Evolutionary conservation across 2,888 invertebrate genomes (phyloP), one percentile per base, ranked within the genome.

Genomic region (Eristalis pertinax): DNA sequence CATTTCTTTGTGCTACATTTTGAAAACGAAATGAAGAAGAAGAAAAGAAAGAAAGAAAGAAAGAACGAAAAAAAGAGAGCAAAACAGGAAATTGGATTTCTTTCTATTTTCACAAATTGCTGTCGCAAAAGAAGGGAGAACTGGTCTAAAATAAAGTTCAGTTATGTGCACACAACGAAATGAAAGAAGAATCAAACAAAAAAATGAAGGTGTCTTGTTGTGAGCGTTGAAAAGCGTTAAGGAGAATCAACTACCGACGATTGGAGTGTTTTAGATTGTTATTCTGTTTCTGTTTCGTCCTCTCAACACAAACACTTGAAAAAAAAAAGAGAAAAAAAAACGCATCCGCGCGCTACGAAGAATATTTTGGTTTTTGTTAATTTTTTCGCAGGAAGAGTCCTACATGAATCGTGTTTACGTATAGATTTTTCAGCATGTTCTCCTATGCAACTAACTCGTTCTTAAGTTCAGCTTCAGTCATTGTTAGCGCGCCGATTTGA

Each of bases 391-490:
- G 41, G 38, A 41, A 65, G 15, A 60, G 75, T 76, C 82, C 76
- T 35, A 32, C 58, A 26, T 56, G 76, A 65, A 82, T 85, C 58
- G 32, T 41, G 22, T 69, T 43, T 68, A 64, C 19, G 68, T 69
- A 50, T 72, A 58, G 11, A 26, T 65, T 43, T 13, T 60, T 29
- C 67, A 32, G 22, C 13, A 22, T 29, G 13, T 64, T 41, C 35
- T 15, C 67, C 86, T 84, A 83, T 79, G 74, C 84, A 65, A 89
- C 88, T 78, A 88, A 89, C 89, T 90, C 90, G 85, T 90, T 90
- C 69, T 89, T 89, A 7, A 89, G 80, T 86, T 90, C 90, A 64
- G 88, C 89, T 24, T 89, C 89, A 85, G 85, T 89, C 89, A 89
- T 89, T n/a, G 84, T 74, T 26, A 84, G 50, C 0, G 72, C 63